These are phyloP conservation scores for Lateolabrax maculatus DNA, from an alignment of 2,797 vertebrate species.

Conservation along the genomic window DNA sequence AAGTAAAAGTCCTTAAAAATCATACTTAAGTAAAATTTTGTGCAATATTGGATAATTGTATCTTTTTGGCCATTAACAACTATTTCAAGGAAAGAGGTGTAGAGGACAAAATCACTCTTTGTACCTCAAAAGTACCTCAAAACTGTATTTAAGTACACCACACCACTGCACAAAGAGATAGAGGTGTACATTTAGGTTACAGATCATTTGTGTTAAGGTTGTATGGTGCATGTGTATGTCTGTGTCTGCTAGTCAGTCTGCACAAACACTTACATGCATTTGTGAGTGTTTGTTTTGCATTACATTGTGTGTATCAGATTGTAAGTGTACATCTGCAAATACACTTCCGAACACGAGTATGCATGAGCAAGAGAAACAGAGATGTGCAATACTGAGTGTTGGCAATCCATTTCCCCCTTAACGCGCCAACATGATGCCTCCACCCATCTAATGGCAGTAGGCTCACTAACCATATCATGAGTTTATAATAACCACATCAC, in stretches of 20 bases:
- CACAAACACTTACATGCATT: background rate
- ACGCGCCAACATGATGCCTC: slow-evolving; percentile 66
- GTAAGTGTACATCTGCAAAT: slow-evolving; percentile 18
- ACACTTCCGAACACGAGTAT: slow-evolving; percentile 4
- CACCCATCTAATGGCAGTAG: slow-evolving; percentile 69
- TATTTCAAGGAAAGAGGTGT: background rate
- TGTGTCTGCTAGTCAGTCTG: background rate
- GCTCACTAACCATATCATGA: slow-evolving; percentile 80
- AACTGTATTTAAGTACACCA: background rate
- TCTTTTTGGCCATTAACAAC: no score
- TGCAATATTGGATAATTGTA: background rate
- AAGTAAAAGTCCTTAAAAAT: background rate
- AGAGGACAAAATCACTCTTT: no score
- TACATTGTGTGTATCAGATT: background rate
- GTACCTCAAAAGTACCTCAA: background rate
- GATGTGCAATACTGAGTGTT: slow-evolving; percentile 32
- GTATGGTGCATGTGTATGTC: background rate
- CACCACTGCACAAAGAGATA: background rate
- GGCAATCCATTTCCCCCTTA: slow-evolving; percentile 66
- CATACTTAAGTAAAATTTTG: background rate
- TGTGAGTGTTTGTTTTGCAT: background rate
- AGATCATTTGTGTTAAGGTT: background rate
- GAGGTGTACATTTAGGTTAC: background rate
- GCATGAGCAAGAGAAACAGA: slow-evolving; percentile 36
- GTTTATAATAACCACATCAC: slow-evolving; percentile 83